Evolutionary conservation across 2,113 vertebrate genomes (phyloP).

Genomic region (Speoplatyrhinus poulsoni): DNA sequence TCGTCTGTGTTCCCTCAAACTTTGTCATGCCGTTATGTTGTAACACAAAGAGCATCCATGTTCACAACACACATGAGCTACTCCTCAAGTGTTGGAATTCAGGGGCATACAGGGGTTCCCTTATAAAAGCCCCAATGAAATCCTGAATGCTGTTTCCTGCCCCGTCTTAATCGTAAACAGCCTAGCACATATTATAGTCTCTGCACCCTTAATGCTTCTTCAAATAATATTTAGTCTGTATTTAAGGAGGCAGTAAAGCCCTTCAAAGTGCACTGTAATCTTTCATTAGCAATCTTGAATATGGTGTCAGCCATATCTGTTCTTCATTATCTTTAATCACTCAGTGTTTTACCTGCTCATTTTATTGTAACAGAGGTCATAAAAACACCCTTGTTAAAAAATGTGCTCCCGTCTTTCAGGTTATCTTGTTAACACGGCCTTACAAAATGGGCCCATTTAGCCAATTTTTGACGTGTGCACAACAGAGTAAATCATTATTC

Average conservation of each 20-base stretch:
- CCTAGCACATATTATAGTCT: slow-evolving; percentile 63
- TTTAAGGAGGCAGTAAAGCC: slow-evolving; percentile 81
- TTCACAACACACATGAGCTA: slow-evolving; percentile 37
- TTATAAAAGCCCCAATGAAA: slow-evolving; percentile 72
- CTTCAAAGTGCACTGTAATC: slow-evolving; percentile 83
- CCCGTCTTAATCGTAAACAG: slow-evolving; percentile 76
- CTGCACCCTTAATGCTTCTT: slow-evolving; percentile 80
- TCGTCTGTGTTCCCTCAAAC: slow-evolving; percentile 70
- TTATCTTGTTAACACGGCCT: slow-evolving; percentile 77
- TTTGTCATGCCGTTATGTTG: slow-evolving; percentile 62
- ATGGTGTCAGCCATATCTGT: slow-evolving; percentile 77
- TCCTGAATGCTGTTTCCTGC: slow-evolving; percentile 52
- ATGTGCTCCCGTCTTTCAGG: slow-evolving; percentile 67
- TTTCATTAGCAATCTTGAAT: slow-evolving; percentile 79
- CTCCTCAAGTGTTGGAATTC: slow-evolving; percentile 58
- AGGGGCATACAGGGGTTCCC: slow-evolving; percentile 60
- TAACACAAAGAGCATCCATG: slow-evolving; percentile 58
- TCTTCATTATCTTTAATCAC: slow-evolving; percentile 84
- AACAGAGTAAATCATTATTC: slow-evolving; percentile 34
- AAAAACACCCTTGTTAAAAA: slow-evolving; percentile 80
- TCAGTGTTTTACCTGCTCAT: slow-evolving; percentile 79
- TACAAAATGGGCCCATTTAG: slow-evolving; percentile 57
- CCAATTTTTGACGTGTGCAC: slow-evolving; percentile 28
- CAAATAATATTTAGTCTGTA: slow-evolving; percentile 84
- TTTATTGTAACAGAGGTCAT: slow-evolving; percentile 79